Evolutionary conservation across 2,888 invertebrate genomes (phyloP).

Genomic region (Lucinisca nassula): DNA sequence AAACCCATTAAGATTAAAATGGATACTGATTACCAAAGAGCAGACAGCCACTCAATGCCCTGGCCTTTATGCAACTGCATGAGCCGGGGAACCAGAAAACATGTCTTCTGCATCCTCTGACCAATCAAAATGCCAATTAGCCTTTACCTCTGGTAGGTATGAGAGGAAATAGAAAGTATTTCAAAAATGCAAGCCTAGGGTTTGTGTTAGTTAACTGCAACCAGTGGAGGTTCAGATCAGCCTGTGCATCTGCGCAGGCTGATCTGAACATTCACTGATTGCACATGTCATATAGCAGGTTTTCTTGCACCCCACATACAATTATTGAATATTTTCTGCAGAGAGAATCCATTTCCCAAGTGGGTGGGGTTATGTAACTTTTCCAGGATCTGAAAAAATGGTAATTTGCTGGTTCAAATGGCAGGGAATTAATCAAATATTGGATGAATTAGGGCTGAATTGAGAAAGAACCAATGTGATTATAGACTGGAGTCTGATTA

Average conservation of each 20-base stretch:
- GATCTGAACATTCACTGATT: too few species aligned
- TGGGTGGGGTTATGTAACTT: conserved; percentile 51
- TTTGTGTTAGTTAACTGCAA: too few species aligned
- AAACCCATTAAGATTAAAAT: conserved; percentile 59
- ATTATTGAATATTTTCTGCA: conserved; percentile 53
- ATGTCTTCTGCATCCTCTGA: too few species aligned
- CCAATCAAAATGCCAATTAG: too few species aligned
- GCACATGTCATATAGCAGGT: too few species aligned
- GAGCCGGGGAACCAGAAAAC: too few species aligned
- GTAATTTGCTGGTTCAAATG: conserved; percentile 2
- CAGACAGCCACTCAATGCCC: background rate
- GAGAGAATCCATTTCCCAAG: conserved; percentile 54
- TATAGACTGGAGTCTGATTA: background rate
- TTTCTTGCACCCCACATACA: too few species aligned
- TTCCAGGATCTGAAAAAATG: conserved; percentile 16
- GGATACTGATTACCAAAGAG: conserved; percentile 32
- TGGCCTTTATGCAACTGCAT: background rate
- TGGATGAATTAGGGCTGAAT: background rate
- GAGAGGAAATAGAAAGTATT: too few species aligned
- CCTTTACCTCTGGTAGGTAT: too few species aligned
- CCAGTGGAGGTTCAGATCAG: too few species aligned
- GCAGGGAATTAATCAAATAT: background rate
- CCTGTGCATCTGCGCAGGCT: too few species aligned
- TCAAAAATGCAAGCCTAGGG: too few species aligned
- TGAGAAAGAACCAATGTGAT: background rate